Conservation (phyloP, 2,797 vertebrate species). For the Gallinago solitaria region DNA sequence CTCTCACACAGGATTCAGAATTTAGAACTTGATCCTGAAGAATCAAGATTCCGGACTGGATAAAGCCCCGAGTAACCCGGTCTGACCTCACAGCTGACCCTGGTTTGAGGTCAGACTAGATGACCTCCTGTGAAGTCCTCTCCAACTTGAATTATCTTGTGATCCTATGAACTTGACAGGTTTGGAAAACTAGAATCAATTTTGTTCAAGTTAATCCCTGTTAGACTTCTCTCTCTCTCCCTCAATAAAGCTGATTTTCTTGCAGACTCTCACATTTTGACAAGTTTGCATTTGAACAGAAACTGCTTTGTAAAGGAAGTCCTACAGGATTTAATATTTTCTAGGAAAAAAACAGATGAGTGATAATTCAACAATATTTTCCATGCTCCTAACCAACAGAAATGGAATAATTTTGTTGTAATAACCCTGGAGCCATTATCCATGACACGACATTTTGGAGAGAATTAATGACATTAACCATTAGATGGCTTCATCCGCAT, state of each 20-base stretch:
- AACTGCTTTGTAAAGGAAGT: not conserved
- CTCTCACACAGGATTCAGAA: not conserved
- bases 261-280: not conserved
- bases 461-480: conserved; percentile 68
- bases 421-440: conserved; percentile 58
- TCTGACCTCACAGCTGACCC: not conserved
- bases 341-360: conserved; percentile 33
- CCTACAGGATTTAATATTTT: not conserved
- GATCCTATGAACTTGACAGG: not conserved
- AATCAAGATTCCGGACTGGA: not conserved
- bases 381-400: conserved; percentile 68
- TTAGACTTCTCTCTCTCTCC: not conserved
- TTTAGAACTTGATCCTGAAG: not conserved
- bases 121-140: not conserved
- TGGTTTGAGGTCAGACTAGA: not conserved
- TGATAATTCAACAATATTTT: conserved; percentile 67
- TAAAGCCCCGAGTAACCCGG: not conserved
- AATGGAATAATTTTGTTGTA: conserved; percentile 66
- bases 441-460: conserved; percentile 64
- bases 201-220: not conserved
- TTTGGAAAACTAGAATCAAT: not conserved
- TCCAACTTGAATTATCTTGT: not conserved
- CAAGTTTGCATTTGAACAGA: not conserved
- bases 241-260: not conserved
- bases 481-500: not conserved